phyloP scores from a whole-genome alignment of 2,888 invertebrate genomes.

The Pseudococcus longispinus region DNA sequence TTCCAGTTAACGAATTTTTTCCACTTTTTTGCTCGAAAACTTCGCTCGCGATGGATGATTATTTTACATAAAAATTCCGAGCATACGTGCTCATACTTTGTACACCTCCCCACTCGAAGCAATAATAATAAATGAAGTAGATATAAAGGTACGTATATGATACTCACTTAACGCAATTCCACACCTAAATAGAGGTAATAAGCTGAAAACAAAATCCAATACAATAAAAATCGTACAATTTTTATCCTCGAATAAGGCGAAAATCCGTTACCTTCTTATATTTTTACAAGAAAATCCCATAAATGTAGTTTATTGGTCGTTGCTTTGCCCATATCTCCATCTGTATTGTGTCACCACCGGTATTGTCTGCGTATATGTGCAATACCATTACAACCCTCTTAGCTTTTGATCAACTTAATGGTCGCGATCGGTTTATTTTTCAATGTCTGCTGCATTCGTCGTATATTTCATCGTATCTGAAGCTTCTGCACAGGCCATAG shows the following conservation, averaged over 20 bases:
- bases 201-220: slow-evolving; percentile 17
- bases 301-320: slow-evolving; percentile 20
- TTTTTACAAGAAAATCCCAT: slow-evolving; percentile 21
- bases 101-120: neutral
- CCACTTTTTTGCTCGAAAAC: neutral
- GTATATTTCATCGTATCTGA: neutral
- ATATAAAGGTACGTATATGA: neutral
- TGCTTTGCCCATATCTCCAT: slow-evolving; percentile 18
- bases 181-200: neutral
- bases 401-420: slow-evolving; percentile 34
- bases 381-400: slow-evolving; percentile 19
- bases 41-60: neutral
- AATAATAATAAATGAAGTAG: neutral
- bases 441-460: neutral
- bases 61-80: slow-evolving; percentile 19
- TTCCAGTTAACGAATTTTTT: neutral
- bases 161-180: slow-evolving; percentile 3
- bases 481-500: neutral
- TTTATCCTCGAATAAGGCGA: neutral
- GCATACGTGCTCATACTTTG: neutral
- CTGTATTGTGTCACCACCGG: slow-evolving; percentile 4
- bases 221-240: slow-evolving; percentile 16
- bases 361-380: neutral
- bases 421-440: neutral
- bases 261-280: slow-evolving; percentile 3